Evolutionary conservation across 2,113 vertebrate genomes (phyloP).

Genomic region (Hemichromis elongatus): DNA sequence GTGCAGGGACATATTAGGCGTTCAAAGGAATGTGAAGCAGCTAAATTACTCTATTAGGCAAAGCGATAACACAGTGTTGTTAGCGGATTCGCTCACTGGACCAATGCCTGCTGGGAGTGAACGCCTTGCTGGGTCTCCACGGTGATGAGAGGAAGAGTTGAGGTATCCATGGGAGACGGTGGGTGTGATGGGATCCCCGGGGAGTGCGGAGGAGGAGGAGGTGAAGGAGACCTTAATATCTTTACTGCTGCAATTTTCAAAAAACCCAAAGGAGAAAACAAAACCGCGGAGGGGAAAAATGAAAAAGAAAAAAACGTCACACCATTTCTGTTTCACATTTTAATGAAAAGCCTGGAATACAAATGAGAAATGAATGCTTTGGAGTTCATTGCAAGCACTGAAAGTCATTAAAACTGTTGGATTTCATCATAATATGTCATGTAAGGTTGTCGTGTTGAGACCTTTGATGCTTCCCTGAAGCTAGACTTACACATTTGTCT

Average conservation of each 20-base stretch:
- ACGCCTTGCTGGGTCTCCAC: slow-evolving; percentile 50
- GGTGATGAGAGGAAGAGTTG: slow-evolving; percentile 49
- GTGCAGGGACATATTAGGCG: neutral
- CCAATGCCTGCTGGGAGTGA: slow-evolving; percentile 23
- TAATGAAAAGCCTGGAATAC: neutral
- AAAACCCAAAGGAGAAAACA: neutral
- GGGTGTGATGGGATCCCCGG: slow-evolving; percentile 46
- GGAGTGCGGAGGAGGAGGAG: slow-evolving; percentile 51
- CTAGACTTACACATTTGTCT: neutral
- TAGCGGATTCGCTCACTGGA: slow-evolving; percentile 2
- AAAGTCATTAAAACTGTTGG: neutral
- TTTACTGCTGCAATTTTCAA: neutral
- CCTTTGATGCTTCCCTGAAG: neutral
- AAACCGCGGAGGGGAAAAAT: neutral
- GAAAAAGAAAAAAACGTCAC: neutral
- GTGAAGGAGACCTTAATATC: slow-evolving; percentile 26
- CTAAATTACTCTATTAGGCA: slow-evolving; percentile 26
- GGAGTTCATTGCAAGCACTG: neutral
- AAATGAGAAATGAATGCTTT: neutral
- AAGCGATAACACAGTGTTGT: slow-evolving; percentile 8
- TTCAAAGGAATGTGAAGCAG: slow-evolving; percentile 10
- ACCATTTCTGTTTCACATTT: neutral
- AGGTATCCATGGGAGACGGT: slow-evolving; percentile 55
- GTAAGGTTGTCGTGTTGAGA: neutral
- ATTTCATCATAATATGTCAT: neutral